Conservation (phyloP, 1,140 invertebrate genomes). For the Dinothrombium tinctorium region DNA sequence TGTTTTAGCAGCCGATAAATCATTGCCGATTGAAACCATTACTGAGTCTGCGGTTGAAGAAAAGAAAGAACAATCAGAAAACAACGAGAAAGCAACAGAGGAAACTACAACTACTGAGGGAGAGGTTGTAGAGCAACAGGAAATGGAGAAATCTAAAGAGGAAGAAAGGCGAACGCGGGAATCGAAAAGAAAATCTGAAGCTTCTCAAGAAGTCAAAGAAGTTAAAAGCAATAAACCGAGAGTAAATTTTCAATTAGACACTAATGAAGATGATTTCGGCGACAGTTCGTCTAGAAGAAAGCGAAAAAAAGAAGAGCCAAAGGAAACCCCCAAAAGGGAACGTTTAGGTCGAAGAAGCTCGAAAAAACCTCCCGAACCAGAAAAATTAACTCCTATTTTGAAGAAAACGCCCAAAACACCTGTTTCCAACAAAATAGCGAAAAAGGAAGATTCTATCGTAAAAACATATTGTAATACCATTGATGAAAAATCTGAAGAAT, state of each 20-base stretch:
- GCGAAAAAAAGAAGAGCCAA: background rate
- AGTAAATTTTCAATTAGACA: too few species aligned
- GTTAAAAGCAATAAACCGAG: too few species aligned
- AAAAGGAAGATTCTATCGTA: background rate
- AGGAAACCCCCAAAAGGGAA: background rate
- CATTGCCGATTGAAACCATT: background rate
- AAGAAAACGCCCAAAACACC: too few species aligned
- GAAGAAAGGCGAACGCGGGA: background rate
- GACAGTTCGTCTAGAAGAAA: background rate
- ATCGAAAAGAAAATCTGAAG: background rate
- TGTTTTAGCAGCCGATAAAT: background rate
- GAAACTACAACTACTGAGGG: background rate
- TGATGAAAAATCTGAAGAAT: conserved; percentile 2
- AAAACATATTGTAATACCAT: background rate
- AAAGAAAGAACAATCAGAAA: background rate
- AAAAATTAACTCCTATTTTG: too few species aligned
- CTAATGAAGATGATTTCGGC: too few species aligned
- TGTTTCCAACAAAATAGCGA: too few species aligned
- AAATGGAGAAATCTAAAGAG: background rate
- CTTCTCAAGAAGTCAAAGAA: too few species aligned
- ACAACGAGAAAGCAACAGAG: background rate
- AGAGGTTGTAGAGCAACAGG: background rate
- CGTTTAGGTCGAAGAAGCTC: too few species aligned
- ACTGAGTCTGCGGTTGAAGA: background rate
- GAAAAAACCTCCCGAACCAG: too few species aligned